A percentile compares a stretch with the other conserved stretches of the same genome.
Conservation (phyloP, 2,888 invertebrate species). For the Melieria omissa region DNA sequence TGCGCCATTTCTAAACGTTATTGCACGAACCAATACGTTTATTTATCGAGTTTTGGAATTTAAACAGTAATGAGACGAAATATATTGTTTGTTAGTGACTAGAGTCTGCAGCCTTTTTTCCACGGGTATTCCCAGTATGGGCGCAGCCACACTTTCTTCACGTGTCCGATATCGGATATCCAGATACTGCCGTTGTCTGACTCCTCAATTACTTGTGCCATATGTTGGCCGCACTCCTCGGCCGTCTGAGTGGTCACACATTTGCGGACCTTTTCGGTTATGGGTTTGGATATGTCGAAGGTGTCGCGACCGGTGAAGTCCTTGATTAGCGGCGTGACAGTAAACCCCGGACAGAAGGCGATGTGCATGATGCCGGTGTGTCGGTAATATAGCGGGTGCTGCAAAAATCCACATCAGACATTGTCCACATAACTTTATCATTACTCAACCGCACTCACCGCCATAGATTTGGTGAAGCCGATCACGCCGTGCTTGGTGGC, state of each 20-base stretch:
- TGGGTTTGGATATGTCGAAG: no score
- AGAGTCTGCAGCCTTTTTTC: no score
- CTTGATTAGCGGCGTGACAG: constrained; percentile 37
- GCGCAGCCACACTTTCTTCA: constrained; percentile 42
- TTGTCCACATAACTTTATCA: neutral
- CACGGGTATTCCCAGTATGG: no score
- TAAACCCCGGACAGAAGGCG: constrained; percentile 43
- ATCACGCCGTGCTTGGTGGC: constrained; percentile 58
- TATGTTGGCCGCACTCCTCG: constrained; percentile 43
- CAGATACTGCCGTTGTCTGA: constrained; percentile 62
- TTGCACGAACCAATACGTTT: no score
- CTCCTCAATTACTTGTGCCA: constrained; percentile 57
- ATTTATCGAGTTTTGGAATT: no score
- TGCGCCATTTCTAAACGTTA: no score
- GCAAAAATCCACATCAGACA: no score
- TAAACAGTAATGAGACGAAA: no score
- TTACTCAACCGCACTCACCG: constrained; percentile 20
- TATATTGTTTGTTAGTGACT: no score
- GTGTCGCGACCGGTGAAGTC: constrained; percentile 48
- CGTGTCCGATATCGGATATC: constrained; percentile 57
- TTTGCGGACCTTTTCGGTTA: no score
- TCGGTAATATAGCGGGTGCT: constrained; percentile 39
- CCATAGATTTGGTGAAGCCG: constrained; percentile 42
- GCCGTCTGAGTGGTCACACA: no score
- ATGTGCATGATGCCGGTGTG: constrained; percentile 40